Evolutionary conservation across 2,797 vertebrate species (phyloP).

Genomic region (Urosaurus nigricauda): DNA sequence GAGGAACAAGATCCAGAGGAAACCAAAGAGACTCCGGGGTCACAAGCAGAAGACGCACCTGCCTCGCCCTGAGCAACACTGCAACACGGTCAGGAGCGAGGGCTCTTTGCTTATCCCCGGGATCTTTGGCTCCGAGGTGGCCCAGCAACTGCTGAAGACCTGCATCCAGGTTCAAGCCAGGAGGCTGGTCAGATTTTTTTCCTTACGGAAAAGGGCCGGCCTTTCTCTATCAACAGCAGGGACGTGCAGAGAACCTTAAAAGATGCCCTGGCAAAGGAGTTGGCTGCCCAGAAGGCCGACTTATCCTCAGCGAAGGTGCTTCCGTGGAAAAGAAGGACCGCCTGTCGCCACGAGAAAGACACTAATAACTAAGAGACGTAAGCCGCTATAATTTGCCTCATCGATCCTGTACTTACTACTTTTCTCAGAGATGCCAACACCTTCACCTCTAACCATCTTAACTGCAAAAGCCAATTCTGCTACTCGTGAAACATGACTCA

Average conservation of each 20-base stretch:
- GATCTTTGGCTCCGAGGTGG: slow-evolving; percentile 16
- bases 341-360: background rate
- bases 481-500: background rate
- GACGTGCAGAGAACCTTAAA: slow-evolving; percentile 35
- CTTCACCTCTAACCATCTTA: background rate
- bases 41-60: background rate
- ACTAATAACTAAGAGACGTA: background rate
- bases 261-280: slow-evolving; percentile 10
- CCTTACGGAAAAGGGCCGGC: no score
- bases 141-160: background rate
- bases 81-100: background rate
- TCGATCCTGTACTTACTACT: slow-evolving; percentile 10
- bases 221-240: slow-evolving; percentile 6
- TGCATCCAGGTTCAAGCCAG: background rate
- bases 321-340: slow-evolving; percentile 24
- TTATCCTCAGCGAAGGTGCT: background rate
- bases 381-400: background rate
- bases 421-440: no score
- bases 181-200: no score
- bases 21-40: background rate
- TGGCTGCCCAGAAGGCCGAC: background rate
- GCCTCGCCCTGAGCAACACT: background rate
- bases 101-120: slow-evolving; percentile 11
- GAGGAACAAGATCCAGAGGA: background rate
- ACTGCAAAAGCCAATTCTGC: background rate